phyloP scores from a whole-genome alignment of 2,888 invertebrate species.

The Amblyteles armatorius region DNA sequence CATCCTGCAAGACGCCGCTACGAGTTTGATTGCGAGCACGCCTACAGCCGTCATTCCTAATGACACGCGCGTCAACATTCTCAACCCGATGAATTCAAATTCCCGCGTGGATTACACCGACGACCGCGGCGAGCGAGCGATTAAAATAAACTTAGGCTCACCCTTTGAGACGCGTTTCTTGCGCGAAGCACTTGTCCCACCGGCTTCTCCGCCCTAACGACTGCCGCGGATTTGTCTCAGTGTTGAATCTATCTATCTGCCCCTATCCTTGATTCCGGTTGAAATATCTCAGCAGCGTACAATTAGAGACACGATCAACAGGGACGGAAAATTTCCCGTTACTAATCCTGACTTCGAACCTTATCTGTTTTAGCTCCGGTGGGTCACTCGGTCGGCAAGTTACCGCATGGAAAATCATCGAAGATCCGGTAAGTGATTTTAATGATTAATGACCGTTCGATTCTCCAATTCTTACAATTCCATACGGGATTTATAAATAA shows the following conservation, averaged over 20 bases:
- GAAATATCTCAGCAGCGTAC: background rate
- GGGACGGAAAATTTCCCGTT: background rate
- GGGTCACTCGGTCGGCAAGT: background rate
- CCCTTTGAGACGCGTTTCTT: constrained; percentile 22
- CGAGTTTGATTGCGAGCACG: background rate
- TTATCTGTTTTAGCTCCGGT: background rate
- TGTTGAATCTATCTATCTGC: background rate
- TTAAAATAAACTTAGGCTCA: constrained; percentile 21
- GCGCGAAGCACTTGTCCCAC: constrained; percentile 20
- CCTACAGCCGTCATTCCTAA: constrained; percentile 16
- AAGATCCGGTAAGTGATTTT: background rate
- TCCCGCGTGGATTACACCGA: background rate
- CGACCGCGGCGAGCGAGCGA: constrained; percentile 9
- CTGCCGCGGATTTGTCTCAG: background rate
- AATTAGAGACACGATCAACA: background rate
- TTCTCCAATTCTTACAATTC: no score
- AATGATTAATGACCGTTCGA: background rate
- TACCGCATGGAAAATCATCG: background rate
- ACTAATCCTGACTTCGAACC: background rate
- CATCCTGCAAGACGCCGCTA: constrained; percentile 24
- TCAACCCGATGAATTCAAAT: constrained; percentile 11
- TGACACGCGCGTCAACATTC: constrained; percentile 25
- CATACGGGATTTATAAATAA: no score
- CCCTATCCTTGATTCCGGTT: background rate
- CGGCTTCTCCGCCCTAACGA: constrained; percentile 16